phyloP scores from a whole-genome alignment of 2,113 vertebrate genomes.

The Bos indicus region DNA sequence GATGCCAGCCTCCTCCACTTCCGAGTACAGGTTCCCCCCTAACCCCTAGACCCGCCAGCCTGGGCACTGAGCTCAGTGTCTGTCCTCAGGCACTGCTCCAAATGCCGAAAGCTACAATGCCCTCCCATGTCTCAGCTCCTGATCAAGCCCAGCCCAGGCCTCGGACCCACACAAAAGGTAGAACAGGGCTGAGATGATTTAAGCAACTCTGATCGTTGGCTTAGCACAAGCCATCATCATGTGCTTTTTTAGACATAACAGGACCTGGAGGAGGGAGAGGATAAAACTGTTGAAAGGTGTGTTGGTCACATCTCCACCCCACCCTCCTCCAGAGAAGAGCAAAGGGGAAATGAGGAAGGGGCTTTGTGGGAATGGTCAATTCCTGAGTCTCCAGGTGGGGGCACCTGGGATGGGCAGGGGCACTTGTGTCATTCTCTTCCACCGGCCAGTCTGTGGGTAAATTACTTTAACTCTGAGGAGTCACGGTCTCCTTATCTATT shows the following conservation, averaged over 20 bases:
- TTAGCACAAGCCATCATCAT: not conserved
- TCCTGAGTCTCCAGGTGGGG: not conserved
- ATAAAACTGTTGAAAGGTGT: not conserved
- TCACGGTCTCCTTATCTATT: not conserved
- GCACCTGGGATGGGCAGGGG: not conserved
- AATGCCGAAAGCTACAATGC: not conserved
- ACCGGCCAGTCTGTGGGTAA: not conserved
- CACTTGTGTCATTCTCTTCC: not conserved
- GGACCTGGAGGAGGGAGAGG: not conserved
- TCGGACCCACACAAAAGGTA: not conserved
- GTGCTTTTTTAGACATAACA: not conserved
- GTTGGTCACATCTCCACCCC: not conserved
- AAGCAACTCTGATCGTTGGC: not conserved
- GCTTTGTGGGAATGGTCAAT: not conserved
- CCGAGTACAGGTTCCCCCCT: not conserved
- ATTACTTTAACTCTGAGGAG: not conserved
- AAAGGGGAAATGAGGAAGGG: not conserved
- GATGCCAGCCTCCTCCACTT: not conserved
- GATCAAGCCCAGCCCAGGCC: not conserved
- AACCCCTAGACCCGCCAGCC: not conserved
- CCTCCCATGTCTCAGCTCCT: not conserved
- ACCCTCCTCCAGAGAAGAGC: not conserved
- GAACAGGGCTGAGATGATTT: not conserved
- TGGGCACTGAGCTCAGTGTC: not conserved
- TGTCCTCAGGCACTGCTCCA: not conserved